A percentile compares a stretch with the other conserved stretches of the same genome.
Evolutionary conservation across 2,797 vertebrate genomes (phyloP).

Genomic region (Octomys mimax): DNA sequence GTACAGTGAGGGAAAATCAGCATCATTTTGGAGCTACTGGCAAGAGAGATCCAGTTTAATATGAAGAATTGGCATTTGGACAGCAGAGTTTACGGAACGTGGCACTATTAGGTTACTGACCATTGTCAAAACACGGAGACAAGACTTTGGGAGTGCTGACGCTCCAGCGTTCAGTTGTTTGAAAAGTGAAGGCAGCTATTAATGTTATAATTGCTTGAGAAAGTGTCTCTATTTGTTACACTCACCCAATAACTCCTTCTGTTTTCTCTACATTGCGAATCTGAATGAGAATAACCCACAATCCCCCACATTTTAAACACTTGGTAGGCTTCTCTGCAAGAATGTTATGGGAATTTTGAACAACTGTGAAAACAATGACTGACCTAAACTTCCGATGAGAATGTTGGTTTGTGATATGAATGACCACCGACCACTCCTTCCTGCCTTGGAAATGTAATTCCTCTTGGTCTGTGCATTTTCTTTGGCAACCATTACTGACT

Average conservation of each 20-base stretch:
- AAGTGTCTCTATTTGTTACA: slow-evolving; percentile 14
- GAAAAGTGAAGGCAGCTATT: slow-evolving; percentile 55
- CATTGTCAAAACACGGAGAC: slow-evolving; percentile 77
- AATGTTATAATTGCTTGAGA: slow-evolving; percentile 1
- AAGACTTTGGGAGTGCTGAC: slow-evolving; percentile 48
- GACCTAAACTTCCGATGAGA: background rate
- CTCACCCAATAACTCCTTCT: background rate
- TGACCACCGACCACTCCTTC: slow-evolving; percentile 5
- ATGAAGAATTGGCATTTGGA: slow-evolving; percentile 72
- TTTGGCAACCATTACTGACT: slow-evolving; percentile 67
- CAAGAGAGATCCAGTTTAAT: slow-evolving; percentile 69
- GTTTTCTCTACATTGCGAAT: background rate
- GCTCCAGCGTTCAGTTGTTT: slow-evolving; percentile 43
- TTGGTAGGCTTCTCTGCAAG: background rate
- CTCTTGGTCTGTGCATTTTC: slow-evolving; percentile 32
- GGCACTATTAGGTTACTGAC: slow-evolving; percentile 60
- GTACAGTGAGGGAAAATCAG: slow-evolving; percentile 71
- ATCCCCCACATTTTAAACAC: background rate
- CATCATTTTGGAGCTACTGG: slow-evolving; percentile 52
- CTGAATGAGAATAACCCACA: background rate
- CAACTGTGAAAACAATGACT: background rate
- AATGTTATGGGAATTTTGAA: background rate
- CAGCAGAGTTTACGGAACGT: slow-evolving; percentile 68
- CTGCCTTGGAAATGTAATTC: background rate
- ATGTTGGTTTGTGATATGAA: background rate